Percentiles rank a stretch among this genome's conserved stretches.
Conservation (phyloP, 2,113 vertebrate species). For the Heterotilapia buettikoferi region DNA sequence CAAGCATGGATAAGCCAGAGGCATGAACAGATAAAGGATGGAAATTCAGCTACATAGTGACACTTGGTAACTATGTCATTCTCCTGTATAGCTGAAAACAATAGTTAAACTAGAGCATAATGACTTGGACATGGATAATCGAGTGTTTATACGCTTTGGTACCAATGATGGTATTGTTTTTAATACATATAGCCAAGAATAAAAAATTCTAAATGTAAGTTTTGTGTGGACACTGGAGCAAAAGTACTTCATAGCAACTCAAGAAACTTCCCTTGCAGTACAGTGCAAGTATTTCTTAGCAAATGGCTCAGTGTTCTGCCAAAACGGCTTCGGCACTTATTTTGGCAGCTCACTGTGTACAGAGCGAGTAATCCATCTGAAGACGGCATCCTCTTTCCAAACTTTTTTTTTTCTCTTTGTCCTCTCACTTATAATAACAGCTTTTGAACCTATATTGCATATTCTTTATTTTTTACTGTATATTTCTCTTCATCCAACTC, state of each 20-base stretch:
- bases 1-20: not conserved
- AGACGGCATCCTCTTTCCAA: not conserved
- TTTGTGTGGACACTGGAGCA: not conserved
- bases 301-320: slow-evolving; percentile 17
- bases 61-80: not conserved
- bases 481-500: not conserved
- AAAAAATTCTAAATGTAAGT: not conserved
- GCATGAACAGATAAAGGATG: slow-evolving; percentile 8
- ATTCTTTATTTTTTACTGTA: not conserved
- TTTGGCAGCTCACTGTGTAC: slow-evolving; percentile 3
- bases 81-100: not conserved
- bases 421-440: not conserved
- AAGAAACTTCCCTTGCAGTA: not conserved
- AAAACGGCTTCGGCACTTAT: slow-evolving; percentile 5
- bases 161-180: not conserved
- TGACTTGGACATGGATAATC: not conserved
- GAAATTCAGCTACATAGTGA: not conserved
- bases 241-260: not conserved
- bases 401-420: not conserved
- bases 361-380: slow-evolving; percentile 15
- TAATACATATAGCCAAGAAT: not conserved
- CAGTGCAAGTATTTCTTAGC: not conserved
- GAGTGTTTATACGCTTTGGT: not conserved
- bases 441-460: not conserved
- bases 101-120: not conserved